These are phyloP conservation scores for Phenganax subtilis DNA, from an alignment of 92 coral and sea anemone species.

Conservation along the genomic window DNA sequence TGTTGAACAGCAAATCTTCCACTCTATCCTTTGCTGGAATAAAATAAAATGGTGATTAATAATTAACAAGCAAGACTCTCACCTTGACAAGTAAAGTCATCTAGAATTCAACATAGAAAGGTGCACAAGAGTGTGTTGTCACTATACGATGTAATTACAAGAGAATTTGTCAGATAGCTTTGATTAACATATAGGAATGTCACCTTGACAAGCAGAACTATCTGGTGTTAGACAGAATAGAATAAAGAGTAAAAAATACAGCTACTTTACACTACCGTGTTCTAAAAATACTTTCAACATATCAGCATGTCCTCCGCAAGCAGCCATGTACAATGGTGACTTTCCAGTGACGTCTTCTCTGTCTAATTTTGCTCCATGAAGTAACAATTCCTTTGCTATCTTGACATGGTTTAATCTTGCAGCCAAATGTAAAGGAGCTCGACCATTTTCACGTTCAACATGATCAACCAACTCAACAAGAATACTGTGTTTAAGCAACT, in stretches of 20 bases:
- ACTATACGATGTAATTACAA: too few species aligned
- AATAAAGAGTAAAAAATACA: not conserved
- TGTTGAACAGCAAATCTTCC: constrained; percentile 3
- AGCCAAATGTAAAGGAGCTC: constrained; percentile 65
- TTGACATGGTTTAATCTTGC: constrained; percentile 54
- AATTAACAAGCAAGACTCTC: not conserved
- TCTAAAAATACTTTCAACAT: constrained; percentile 26
- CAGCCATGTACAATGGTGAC: constrained; percentile 61
- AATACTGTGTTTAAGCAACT: not conserved
- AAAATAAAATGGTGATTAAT: not conserved
- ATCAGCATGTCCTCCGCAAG: constrained; percentile 27
- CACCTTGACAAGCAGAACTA: too few species aligned
- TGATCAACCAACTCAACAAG: constrained; percentile 25
- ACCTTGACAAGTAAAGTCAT: not conserved
- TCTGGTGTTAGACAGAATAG: not conserved
- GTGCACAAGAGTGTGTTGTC: not conserved
- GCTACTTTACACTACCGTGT: constrained; percentile 2
- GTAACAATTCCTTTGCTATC: constrained; percentile 53
- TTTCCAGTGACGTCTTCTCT: constrained; percentile 45
- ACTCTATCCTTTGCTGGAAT: constrained; percentile 9
- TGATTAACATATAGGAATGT: too few species aligned
- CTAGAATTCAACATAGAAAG: not conserved
- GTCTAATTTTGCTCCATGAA: constrained; percentile 61
- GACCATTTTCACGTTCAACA: constrained; percentile 40
- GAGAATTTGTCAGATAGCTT: too few species aligned